Base-by-base conservation (phyloP, 2,797 vertebrate genomes). In the Melanotaenia trifasciata region DNA sequence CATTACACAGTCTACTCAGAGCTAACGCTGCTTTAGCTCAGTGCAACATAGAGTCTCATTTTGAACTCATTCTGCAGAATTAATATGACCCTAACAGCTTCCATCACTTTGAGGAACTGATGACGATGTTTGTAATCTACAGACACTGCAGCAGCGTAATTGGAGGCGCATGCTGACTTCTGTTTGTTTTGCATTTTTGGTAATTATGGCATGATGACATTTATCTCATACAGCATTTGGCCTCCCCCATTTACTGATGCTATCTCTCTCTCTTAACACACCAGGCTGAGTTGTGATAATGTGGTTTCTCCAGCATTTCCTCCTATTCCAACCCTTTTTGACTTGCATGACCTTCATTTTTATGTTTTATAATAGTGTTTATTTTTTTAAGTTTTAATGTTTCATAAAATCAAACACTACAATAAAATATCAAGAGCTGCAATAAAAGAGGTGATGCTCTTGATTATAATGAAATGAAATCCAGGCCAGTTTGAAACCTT, bases 201-300 rank as follows among this genome's bases (percentile, higher is more conserved):
- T 79, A 80, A 89, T 81, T 67, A 66, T 45, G 35, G 30, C 53
- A 4, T 62, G 45, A 78, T 53, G 47, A 26, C 57, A n/a, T 54
- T 88, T 88, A 90, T 91, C 89, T 90, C 58, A n/a, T 13, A 22
- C 50, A 59, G 26, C 5, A 11, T 57, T 66, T 63, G 58, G 68
- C 78, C 79, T 74, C 86, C 79, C 82, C 89, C 80, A 67, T 83
- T 70, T 72, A 62, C 72, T 64, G 87, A 91, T 84, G 60, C 36
- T 88, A 92, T 92, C 87, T n/a, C 5, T 56, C 56, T 60, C 64
- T 70, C 51, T 66, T 78, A 67, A 65, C 77, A 80, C 59, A 36
- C 38, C 51, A 80, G 5, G 50, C 66, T 30, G 79, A 78, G 33
- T 64, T 70, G 65, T 43, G 16, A 5, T 14, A 43, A 5, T 18